Evolutionary conservation across 2,888 invertebrate species (phyloP).

Genomic region (Eupithecia subfuscata): DNA sequence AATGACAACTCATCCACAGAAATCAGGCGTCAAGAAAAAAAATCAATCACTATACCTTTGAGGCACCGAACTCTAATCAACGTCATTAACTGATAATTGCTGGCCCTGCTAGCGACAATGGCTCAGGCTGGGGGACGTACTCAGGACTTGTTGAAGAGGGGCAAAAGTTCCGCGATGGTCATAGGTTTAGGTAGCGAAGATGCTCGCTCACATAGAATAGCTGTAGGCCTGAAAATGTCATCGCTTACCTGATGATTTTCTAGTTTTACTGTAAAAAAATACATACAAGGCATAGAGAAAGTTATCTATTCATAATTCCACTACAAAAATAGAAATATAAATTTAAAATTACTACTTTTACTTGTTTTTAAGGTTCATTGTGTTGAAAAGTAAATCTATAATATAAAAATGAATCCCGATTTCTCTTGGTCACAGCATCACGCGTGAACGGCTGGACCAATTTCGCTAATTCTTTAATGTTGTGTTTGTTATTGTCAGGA

Average conservation of each 20-base stretch:
- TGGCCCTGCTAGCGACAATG: slow-evolving; percentile 41
- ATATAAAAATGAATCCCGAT: too few species aligned
- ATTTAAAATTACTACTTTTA: too few species aligned
- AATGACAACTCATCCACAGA: slow-evolving; percentile 37
- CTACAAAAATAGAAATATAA: too few species aligned
- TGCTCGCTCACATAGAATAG: background rate
- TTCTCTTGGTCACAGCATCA: too few species aligned
- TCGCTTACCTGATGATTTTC: background rate
- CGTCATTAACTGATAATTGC: slow-evolving; percentile 47
- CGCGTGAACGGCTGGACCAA: too few species aligned
- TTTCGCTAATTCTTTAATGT: too few species aligned
- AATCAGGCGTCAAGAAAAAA: slow-evolving; percentile 41
- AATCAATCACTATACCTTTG: slow-evolving; percentile 44
- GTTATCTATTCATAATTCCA: too few species aligned
- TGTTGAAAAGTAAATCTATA: too few species aligned
- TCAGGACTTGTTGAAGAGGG: slow-evolving; percentile 5
- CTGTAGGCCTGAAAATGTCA: background rate
- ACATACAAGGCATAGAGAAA: too few species aligned
- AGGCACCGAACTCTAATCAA: slow-evolving; percentile 38
- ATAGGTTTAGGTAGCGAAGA: background rate
- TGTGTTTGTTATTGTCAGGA: too few species aligned
- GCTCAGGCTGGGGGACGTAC: slow-evolving; percentile 21
- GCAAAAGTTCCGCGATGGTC: background rate
- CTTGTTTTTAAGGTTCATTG: too few species aligned
- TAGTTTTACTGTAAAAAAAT: background rate